Evolutionary conservation across 2,888 invertebrate genomes (phyloP), one percentile per base, ranked within the genome.

Genomic region (Unio pictorum): DNA sequence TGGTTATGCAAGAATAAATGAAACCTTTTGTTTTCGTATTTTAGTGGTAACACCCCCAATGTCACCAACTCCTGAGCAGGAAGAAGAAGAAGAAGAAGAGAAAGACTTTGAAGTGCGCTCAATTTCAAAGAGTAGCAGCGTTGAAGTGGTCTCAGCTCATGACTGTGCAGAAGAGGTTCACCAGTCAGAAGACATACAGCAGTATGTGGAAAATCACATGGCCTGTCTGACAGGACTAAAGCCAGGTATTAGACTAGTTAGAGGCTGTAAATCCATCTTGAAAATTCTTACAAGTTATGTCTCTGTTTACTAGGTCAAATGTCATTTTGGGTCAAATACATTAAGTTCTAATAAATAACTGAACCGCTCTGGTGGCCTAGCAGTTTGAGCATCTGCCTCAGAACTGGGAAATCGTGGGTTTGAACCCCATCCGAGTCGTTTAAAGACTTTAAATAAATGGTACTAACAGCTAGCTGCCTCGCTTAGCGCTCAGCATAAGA

Each of bases 1-100:
- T 59, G 28, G 30, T 63, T 63, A 18, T 20, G 20, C 54, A 26
- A 55, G 45, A 20, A 45, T 34, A 34, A 45, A 45, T 64, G 45
- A 34, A 30, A 20, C 18, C 20, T 15, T 54, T 64, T 17, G 28
- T n/a, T 61, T 7, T n/a, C 55, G 11, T 64, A 55, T 61, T 73
- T 23, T 71, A 85, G 88, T 84, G 78, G 75, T 88, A 61, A 86
- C 83, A 30, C 87, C 88, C n/a, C 85, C 87, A 45, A 87, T 87
- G 72, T 86, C 88, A 45, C 88, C 88, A 11, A 82, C 83, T 68
- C 84, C 84, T 7, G 83, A 84, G 67, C 72, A 73, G 2, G 80
- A 77, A 54, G 74, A 76, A 17, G 62, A 77, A 54, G 74, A 76
- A 17, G 62, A 28, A 20, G 68, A 60, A 8, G 54, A 69, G 0